Base-by-base conservation (phyloP, 30 jellyfish, hydroid and myxozoan species). In the Hydractinia echinata region DNA sequence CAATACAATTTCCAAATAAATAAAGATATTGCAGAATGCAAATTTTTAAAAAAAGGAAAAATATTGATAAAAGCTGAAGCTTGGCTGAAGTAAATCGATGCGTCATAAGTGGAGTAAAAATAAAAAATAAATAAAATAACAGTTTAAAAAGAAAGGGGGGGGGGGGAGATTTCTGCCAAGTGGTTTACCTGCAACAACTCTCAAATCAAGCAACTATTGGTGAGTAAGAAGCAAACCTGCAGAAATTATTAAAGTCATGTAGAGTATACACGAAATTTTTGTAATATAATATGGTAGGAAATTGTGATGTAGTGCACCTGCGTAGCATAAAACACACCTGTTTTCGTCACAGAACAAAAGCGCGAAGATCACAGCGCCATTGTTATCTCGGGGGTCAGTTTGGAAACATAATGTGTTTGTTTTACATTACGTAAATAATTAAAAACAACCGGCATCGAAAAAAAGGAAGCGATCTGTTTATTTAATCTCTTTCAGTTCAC, bases 381-480 rank as follows among this genome's bases (percentile, higher is more conserved):
- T 64, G 9, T 7, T 64, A 11, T 58, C 69, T 58, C 69, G 19
- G 15, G 19, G 69, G 15, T 64, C 18, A 30, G 44, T 30, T 30
- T 64, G 1, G 19, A 13, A 64, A 64, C 74, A 13, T 64, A 64
- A n/a, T n/a, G 18, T n/a, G 74, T 64, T 64, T 64, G 74, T 64
- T 64, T n/a, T 64, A 64, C 16, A 13, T 30, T 30, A 30, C 2
- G 51, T 64, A 6, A 64, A 64, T 64, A 64, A 64, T 64, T 64
- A 64, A 64, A n/a, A 64, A 64, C 39, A 6, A 64, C 74, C 74
- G 74, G 74, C 74, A 64, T 64, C 74, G 74, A 64, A 64, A 64
- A 64, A 64, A 30, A n/a, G n/a, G 74, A 4, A 44, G 19, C 39
- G 39, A 64, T 51, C 19, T 64, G 39, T 64, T 64, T 64, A 64